phyloP scores from a whole-genome alignment of 2,888 invertebrate species.

The Yponomeuta malinellus region DNA sequence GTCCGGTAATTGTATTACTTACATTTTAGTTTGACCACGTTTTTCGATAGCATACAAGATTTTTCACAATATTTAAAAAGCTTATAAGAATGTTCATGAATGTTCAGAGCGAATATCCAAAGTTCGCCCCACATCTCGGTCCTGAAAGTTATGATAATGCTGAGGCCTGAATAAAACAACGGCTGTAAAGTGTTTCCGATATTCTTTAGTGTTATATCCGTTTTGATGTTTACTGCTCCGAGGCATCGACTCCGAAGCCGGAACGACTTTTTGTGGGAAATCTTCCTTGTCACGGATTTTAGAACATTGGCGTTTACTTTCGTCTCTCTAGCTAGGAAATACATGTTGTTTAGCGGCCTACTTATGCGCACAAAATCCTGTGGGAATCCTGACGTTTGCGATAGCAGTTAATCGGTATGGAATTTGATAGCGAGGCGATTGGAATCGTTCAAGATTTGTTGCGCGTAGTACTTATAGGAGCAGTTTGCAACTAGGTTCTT shows the following conservation, averaged over 20 bases:
- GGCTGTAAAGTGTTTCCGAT: conserved; percentile 9
- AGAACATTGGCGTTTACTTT: neutral
- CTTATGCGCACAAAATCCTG: too few relatives aligned
- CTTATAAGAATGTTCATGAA: too few relatives aligned
- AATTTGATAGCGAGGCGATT: too few relatives aligned
- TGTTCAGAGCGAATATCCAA: neutral
- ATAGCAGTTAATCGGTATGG: too few relatives aligned
- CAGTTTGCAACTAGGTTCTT: too few relatives aligned
- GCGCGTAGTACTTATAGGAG: too few relatives aligned
- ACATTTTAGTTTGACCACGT: too few relatives aligned
- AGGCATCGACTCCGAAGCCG: conserved; percentile 1
- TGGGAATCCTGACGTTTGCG: too few relatives aligned
- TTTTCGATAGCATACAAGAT: too few relatives aligned
- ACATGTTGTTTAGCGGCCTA: neutral
- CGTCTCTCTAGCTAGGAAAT: neutral
- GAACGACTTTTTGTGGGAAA: conserved; percentile 2
- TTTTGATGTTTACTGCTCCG: neutral
- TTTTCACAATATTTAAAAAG: too few relatives aligned
- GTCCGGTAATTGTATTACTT: too few relatives aligned
- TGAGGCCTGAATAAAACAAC: conserved; percentile 10
- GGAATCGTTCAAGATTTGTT: too few relatives aligned
- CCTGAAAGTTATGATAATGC: conserved; percentile 12
- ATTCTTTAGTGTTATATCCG: conserved; percentile 13
- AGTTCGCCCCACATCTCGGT: neutral
- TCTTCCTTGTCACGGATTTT: neutral